Base-by-base conservation (phyloP, 1,140 invertebrate species). In the Drosophila guanche region DNA sequence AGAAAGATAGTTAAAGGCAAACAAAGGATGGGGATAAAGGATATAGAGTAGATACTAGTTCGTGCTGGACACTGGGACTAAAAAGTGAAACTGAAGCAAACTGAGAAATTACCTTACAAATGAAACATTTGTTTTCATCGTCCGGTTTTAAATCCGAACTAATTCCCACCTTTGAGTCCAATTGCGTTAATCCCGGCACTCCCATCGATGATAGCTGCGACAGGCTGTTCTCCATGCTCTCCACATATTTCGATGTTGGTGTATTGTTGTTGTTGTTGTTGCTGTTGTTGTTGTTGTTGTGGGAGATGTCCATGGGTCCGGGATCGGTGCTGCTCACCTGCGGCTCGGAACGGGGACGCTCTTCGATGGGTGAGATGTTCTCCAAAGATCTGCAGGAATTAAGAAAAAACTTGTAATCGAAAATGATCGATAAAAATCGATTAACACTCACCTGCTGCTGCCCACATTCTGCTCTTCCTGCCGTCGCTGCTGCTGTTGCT, bases 41-140 rank as follows among this genome's bases (percentile, higher is more conserved):
- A 57, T 42, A 59, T 33, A 45, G 43, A 33, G 27, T 1, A 20
- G 16, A 20, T 20, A 20, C 0, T 10, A 14, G 68, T 40, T 62
- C 70, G 70, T 72, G 70, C 70, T 72, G 42, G 41, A 62, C 25
- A 62, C 25, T 46, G 45, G 22, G 33, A 20, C 41, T 25, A 41
- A 53, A 55, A 58, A 66, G 72, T 59, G 68, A 72, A 81, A 90
- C 79, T 89, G 65, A 90, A 81, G 79, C 79, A 90, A 90, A 83
- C 90, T 85, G 67, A 84, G 80, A 79, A 90, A 79, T 91, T 90
- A 91, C 91, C 91, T 91, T 91, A 91, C 91, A 91, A 90, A 91
- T 91, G 85, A 91, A 91, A 90, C 91, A 91, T 78, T 91, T 91
- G 83, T 91, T 90, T 84, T 91, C 90, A 72, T 91, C 90, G 86